Percentiles rank a stretch among this genome's conserved stretches.
These are phyloP conservation scores for Tauraco erythrolophus DNA, from an alignment of 2,113 vertebrate genomes.

Conservation along the genomic window DNA sequence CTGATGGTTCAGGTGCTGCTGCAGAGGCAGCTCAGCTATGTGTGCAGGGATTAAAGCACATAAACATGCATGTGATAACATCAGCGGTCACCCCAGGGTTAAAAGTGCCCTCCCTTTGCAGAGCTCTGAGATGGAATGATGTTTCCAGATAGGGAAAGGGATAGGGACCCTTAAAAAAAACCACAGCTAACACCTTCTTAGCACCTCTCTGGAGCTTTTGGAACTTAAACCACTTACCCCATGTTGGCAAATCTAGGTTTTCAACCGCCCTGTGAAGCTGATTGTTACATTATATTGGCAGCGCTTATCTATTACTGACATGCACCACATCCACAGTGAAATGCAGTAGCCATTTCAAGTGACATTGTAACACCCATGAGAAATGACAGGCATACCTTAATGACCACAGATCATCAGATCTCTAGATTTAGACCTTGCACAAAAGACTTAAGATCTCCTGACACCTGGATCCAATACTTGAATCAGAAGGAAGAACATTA, in stretches of 20 bases:
- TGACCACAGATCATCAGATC: background rate
- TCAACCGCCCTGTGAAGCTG: background rate
- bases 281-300: background rate
- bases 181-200: background rate
- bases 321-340: background rate
- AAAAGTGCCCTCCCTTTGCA: background rate
- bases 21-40: background rate
- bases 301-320: background rate
- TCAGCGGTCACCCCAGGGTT: background rate
- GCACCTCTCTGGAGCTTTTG: background rate
- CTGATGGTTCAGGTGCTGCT: background rate
- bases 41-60: background rate
- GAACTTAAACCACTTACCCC: background rate
- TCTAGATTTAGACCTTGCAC: background rate
- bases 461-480: conserved; percentile 29
- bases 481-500: conserved; percentile 19
- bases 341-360: background rate
- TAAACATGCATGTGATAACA: background rate
- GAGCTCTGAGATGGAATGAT: background rate
- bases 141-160: background rate
- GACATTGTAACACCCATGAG: background rate
- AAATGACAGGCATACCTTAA: background rate
- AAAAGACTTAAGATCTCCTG: background rate
- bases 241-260: background rate
- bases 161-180: background rate